These are phyloP conservation scores for Petaurus breviceps DNA, from an alignment of 2,113 vertebrate species.

Conservation along the genomic window DNA sequence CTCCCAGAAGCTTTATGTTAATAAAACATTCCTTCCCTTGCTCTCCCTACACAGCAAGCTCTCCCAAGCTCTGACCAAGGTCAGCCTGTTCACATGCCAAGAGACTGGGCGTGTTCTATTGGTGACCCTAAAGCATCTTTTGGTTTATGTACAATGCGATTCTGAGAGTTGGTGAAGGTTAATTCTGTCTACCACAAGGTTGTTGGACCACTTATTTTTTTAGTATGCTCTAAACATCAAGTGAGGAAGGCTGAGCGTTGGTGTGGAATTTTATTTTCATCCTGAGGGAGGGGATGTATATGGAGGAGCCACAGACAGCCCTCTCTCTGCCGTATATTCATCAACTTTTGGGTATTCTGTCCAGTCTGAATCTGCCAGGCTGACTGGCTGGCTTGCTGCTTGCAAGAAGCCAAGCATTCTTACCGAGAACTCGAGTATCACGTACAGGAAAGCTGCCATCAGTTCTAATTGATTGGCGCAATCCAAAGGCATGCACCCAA, in stretches of 20 bases:
- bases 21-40: background rate
- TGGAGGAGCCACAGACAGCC: background rate
- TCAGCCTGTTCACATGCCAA: background rate
- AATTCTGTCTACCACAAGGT: background rate
- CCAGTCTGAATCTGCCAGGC: background rate
- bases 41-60: background rate
- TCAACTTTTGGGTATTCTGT: background rate
- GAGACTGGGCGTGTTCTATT: background rate
- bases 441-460: background rate
- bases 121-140: background rate
- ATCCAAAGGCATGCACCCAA: background rate
- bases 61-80: background rate
- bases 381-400: background rate
- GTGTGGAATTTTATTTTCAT: background rate
- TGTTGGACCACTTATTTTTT: background rate
- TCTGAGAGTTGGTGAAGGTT: background rate
- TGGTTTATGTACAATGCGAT: background rate
- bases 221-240: background rate
- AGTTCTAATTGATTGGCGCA: constrained; percentile 24
- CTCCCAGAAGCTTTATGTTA: background rate
- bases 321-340: background rate
- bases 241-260: background rate
- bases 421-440: background rate
- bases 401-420: background rate
- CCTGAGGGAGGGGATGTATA: background rate